Conservation (phyloP, 2,113 vertebrate genomes). For the Oreocharis arfaki region DNA sequence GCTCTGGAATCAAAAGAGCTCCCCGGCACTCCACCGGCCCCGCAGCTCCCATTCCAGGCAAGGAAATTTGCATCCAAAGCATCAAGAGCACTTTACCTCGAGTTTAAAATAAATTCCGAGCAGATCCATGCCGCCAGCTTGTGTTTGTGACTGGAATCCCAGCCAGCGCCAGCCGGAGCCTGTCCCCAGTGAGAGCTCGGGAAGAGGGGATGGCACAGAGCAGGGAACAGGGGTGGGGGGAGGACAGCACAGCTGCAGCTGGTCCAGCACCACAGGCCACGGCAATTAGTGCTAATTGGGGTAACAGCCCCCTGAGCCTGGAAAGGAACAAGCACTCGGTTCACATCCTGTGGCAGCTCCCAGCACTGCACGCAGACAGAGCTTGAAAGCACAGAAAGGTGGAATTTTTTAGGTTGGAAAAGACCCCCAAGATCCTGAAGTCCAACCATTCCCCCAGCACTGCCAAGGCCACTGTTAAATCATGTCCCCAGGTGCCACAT, state of each 20-base stretch:
- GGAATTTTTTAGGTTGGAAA: neutral
- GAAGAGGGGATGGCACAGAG: neutral
- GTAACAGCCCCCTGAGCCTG: neutral
- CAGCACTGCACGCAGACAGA: rapidly evolving
- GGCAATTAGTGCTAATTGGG: neutral
- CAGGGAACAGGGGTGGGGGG: neutral
- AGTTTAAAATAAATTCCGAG: neutral
- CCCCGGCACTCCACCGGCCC: neutral
- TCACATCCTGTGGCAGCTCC: neutral
- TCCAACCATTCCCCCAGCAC: neutral
- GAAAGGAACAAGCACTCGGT: rapidly evolving
- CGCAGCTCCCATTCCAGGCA: neutral
- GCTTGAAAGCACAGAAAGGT: rapidly evolving
- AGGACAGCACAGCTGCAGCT: neutral
- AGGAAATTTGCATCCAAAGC: constrained; percentile 21
- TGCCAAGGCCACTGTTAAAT: neutral
- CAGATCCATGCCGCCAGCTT: constrained; percentile 12
- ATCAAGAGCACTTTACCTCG: neutral
- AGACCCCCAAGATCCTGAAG: neutral
- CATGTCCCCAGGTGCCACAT: neutral
- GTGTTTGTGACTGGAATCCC: constrained; percentile 31
- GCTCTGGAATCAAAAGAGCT: neutral
- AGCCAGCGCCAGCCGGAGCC: neutral
- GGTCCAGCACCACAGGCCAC: neutral
- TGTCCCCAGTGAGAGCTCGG: neutral